Conservation (phyloP, 23 tunicate genomes). For the Aplidium turbinatum region DNA sequence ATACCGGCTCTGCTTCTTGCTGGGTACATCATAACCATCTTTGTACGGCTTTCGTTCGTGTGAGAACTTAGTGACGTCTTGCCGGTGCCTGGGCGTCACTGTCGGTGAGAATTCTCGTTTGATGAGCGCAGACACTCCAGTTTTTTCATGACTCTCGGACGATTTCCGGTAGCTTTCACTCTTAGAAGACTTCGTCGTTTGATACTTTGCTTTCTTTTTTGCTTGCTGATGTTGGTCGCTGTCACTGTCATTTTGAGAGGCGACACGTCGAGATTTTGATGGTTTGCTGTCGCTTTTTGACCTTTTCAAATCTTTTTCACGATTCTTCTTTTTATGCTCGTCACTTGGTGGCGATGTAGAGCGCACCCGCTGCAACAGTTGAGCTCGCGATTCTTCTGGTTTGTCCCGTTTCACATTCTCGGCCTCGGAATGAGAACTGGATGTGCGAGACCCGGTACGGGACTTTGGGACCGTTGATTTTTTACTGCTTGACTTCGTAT, state of each 20-base stretch:
- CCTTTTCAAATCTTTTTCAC: neutral
- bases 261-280: neutral
- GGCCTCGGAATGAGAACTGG: slow-evolving; percentile 23
- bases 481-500: neutral
- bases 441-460: neutral
- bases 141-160: slow-evolving; percentile 6
- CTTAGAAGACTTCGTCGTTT: slow-evolving; percentile 5
- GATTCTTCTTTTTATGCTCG: neutral
- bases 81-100: neutral
- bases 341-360: neutral
- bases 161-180: neutral
- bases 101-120: slow-evolving; percentile 75
- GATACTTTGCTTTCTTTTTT: neutral
- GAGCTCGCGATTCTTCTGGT: neutral
- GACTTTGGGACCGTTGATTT: slow-evolving; percentile 21
- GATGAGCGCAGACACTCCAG: slow-evolving; percentile 36
- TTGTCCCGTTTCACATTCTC: neutral
- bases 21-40: neutral
- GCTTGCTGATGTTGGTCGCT: neutral
- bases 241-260: neutral
- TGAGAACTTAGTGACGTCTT: neutral
- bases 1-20: slow-evolving; percentile 19
- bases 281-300: neutral
- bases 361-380: slow-evolving; percentile 7
- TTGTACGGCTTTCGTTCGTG: neutral